Conservation (phyloP, 2,113 vertebrate genomes). For the Tetraodon nigroviridis region DNA sequence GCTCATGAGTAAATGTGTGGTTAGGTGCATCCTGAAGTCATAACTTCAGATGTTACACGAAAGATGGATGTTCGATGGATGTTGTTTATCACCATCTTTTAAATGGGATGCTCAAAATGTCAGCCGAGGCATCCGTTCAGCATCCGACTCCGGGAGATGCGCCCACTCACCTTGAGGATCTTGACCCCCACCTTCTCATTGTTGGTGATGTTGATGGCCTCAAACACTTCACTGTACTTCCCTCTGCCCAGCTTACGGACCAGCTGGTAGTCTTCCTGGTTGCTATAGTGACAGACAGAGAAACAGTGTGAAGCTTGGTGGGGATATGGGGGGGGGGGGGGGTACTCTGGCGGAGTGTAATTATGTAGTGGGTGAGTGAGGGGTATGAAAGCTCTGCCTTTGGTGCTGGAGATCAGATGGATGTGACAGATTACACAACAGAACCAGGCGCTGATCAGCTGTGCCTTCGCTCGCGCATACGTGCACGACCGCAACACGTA, state of each 20-base stretch:
- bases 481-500: neutral
- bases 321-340: neutral
- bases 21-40: too few species aligned
- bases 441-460: neutral
- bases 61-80: too few species aligned
- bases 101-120: too few species aligned
- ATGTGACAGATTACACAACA: neutral
- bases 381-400: neutral
- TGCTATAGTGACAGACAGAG: slow-evolving; percentile 75
- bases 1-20: too few species aligned
- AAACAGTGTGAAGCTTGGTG: slow-evolving; percentile 9
- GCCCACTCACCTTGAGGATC: slow-evolving; percentile 90
- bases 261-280: slow-evolving; percentile 99
- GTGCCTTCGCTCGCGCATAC: slow-evolving; percentile 1
- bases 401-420: too few species aligned
- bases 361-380: too few species aligned
- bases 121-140: too few species aligned
- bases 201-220: slow-evolving; percentile 99
- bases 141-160: too few species aligned
- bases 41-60: too few species aligned
- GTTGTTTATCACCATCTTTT: neutral
- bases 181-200: slow-evolving; percentile 98
- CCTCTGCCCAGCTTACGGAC: slow-evolving; percentile 96
- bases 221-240: slow-evolving; percentile 98
- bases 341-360: too few species aligned